These are phyloP conservation scores for Brachyrhaphis roseni DNA, from an alignment of 2,797 vertebrate genomes.

Conservation along the genomic window DNA sequence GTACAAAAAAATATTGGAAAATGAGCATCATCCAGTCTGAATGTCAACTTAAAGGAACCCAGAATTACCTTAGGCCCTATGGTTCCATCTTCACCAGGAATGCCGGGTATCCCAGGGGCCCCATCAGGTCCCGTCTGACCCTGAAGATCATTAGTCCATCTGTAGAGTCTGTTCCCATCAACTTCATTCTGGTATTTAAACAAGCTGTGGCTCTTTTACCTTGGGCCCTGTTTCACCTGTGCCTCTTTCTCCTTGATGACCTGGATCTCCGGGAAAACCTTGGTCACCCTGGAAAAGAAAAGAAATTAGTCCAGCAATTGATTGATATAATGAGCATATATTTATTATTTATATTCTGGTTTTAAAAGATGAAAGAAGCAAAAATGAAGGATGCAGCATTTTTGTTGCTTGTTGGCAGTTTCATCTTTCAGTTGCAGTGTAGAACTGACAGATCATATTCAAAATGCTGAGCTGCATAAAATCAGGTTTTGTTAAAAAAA, in stretches of 20 bases:
- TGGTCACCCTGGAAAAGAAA: slow-evolving; percentile 82
- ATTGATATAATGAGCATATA: neutral
- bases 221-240: slow-evolving; percentile 81
- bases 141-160: slow-evolving; percentile 60
- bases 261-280: slow-evolving; percentile 84
- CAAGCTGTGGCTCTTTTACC: slow-evolving; percentile 46
- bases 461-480: no score
- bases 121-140: slow-evolving; percentile 83
- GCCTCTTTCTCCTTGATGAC: slow-evolving; percentile 81
- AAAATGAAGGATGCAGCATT: neutral
- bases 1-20: neutral
- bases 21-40: neutral
- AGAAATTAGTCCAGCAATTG: neutral
- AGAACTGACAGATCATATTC: no score
- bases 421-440: neutral
- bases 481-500: no score
- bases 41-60: neutral
- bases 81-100: slow-evolving; percentile 83
- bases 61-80: slow-evolving; percentile 83
- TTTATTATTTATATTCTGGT: no score
- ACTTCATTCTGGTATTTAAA: neutral
- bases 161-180: fast-evolving
- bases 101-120: slow-evolving; percentile 80
- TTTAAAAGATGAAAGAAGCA: neutral
- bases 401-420: neutral